Conservation (phyloP, 1,140 invertebrate genomes). For the Gryon sp. region DNA sequence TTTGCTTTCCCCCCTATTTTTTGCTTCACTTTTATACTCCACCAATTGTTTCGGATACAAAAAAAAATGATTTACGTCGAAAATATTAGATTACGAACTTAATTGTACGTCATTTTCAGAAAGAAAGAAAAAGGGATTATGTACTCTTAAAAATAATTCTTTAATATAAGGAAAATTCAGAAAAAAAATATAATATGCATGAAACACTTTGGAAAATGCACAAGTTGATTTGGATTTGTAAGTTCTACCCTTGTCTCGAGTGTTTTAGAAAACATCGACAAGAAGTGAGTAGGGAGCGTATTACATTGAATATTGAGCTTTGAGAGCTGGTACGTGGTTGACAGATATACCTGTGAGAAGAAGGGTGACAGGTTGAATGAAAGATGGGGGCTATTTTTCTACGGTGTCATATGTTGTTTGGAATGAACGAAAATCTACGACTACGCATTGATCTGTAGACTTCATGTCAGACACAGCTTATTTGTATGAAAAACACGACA, state of each 20-base stretch:
- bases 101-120: no score
- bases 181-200: no score
- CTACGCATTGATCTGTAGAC: slow-evolving; percentile 24
- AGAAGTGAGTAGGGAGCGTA: slow-evolving; percentile 8
- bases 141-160: no score
- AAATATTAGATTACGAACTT: no score
- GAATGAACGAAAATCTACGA: slow-evolving; percentile 6
- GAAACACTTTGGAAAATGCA: no score
- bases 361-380: slow-evolving; percentile 26
- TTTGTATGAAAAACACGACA: slow-evolving; percentile 1
- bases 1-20: slow-evolving; percentile 11
- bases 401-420: slow-evolving; percentile 40
- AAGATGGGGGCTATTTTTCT: slow-evolving; percentile 51
- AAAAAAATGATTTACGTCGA: slow-evolving; percentile 3
- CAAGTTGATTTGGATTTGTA: no score
- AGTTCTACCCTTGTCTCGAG: no score
- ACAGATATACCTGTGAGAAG: slow-evolving; percentile 20
- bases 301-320: slow-evolving; percentile 22
- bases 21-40: background rate
- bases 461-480: slow-evolving; percentile 15
- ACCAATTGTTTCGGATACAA: slow-evolving; percentile 4
- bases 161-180: no score
- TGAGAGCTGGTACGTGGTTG: slow-evolving; percentile 6
- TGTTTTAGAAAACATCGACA: slow-evolving; percentile 4
- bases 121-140: no score